These are phyloP conservation scores for Pachycephala philippinensis DNA, from an alignment of 2,113 vertebrate genomes.

Conservation along the genomic window DNA sequence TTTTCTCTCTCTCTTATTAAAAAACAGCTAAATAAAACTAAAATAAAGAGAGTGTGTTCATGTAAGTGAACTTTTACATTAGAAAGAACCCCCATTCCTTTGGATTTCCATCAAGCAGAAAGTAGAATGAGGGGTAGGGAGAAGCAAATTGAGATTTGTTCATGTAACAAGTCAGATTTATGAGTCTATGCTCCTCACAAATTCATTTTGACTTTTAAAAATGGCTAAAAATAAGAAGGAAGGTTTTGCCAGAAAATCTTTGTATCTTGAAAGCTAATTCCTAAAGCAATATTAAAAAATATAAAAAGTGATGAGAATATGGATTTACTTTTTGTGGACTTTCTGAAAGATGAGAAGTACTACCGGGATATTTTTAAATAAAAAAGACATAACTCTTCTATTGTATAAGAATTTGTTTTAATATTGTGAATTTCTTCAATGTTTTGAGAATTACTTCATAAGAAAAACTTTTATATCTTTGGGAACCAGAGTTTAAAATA, in stretches of 20 bases:
- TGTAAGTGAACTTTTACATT: background rate
- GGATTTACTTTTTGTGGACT: background rate
- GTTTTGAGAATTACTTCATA: background rate
- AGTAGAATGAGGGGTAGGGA: background rate
- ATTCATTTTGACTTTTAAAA: background rate
- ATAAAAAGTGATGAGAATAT: background rate
- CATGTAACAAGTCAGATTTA: background rate
- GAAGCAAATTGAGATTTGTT: background rate
- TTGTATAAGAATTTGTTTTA: background rate
- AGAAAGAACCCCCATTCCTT: fast-evolving
- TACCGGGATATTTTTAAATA: background rate
- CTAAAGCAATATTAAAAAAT: background rate
- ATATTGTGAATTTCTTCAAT: background rate
- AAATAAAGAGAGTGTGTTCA: background rate
- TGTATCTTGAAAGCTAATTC: background rate
- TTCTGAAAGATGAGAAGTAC: background rate
- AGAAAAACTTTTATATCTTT: background rate
- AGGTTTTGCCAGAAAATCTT: background rate
- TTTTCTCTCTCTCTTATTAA: background rate
- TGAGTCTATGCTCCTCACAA: background rate
- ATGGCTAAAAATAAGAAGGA: background rate
- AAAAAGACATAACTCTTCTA: background rate
- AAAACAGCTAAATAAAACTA: background rate
- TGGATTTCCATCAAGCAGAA: background rate
- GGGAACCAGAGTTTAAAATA: background rate